Evolutionary conservation across 2,888 invertebrate genomes (phyloP), one percentile per base, ranked within the genome.

Genomic region (Phyto melanocephala): DNA sequence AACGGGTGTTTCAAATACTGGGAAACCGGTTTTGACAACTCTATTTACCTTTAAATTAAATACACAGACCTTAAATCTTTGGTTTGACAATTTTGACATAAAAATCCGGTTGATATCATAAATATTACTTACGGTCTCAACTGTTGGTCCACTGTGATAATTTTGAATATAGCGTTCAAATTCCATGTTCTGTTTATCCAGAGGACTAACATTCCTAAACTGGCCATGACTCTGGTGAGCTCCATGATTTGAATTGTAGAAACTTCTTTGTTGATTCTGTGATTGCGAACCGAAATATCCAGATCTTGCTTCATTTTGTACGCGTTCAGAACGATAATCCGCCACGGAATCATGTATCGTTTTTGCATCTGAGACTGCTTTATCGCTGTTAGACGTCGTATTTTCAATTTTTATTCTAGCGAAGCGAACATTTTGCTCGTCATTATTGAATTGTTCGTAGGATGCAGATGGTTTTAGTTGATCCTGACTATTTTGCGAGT

Each of bases 151-250:
- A 81, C 87, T 89, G 40, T 89, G 90, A 84, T 90, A 89, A 35
- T 87, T 88, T 54, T 90, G 88, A 52, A 90, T 90, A 77, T 90
- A 90, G 2, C 90, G 87, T 72, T 90, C 90, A 74, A 90, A 90
- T 63, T 90, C 90, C 83, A 89, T 89, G 58, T 90, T 90, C 62
- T 89, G 88, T 2, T 87, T 88, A 24, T 88, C 85, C 76, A 88
- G 90, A 33, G 87, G 86, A 40, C 85, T 87, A 24, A 86, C 84
- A 45, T 88, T 87, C 2, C 88, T 86, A 63, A 88, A 86, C 40
- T 88, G 89, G 0, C 86, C 86, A 28, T 83, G 85, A 35, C 84
- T 86, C 13, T 82, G 84, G 2, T 60, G 68, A 42, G 70, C 37
- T 20, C 63, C 78, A 7, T 77, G 86, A 86, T 56, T 82, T 1